phyloP scores from a whole-genome alignment of 2,888 invertebrate genomes.

The Tethea ocularis region DNA sequence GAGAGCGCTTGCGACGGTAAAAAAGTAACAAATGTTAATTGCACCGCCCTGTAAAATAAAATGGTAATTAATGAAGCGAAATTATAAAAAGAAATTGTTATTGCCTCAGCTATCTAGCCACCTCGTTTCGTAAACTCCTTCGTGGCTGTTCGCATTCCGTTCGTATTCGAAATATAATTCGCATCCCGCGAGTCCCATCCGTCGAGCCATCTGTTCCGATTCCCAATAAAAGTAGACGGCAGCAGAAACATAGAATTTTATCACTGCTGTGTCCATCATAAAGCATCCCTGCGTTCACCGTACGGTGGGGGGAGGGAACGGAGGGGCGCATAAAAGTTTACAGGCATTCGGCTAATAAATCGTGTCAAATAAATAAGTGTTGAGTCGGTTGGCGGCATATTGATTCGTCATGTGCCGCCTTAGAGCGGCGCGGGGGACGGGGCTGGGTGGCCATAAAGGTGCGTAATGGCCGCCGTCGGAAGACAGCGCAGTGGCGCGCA shows the following conservation, averaged over 20 bases:
- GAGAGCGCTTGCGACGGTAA: constrained; percentile 54
- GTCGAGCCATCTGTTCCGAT: constrained; percentile 66
- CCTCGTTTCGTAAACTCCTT: constrained; percentile 26
- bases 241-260: constrained; percentile 76
- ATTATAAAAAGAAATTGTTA: constrained; percentile 65
- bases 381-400: constrained; percentile 83
- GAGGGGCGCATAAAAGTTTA: constrained; percentile 80
- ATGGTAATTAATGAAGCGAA: constrained; percentile 70
- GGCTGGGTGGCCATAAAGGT: constrained; percentile 87
- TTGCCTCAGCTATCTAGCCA: constrained; percentile 42
- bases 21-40: constrained; percentile 76
- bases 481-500: constrained; percentile 88
- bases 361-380: constrained; percentile 84
- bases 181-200: constrained; percentile 32
- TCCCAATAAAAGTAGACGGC: constrained; percentile 71
- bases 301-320: constrained; percentile 49
- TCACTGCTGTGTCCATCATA: constrained; percentile 77
- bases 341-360: constrained; percentile 83
- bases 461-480: constrained; percentile 89
- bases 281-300: constrained; percentile 59
- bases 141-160: constrained; percentile 42
- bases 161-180: constrained; percentile 25
- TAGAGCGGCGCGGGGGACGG: constrained; percentile 65
- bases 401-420: constrained; percentile 84
- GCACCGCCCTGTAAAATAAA: constrained; percentile 66